These are phyloP conservation scores for Drosophila busckii DNA, from an alignment of 1,140 invertebrate genomes.

Conservation along the genomic window DNA sequence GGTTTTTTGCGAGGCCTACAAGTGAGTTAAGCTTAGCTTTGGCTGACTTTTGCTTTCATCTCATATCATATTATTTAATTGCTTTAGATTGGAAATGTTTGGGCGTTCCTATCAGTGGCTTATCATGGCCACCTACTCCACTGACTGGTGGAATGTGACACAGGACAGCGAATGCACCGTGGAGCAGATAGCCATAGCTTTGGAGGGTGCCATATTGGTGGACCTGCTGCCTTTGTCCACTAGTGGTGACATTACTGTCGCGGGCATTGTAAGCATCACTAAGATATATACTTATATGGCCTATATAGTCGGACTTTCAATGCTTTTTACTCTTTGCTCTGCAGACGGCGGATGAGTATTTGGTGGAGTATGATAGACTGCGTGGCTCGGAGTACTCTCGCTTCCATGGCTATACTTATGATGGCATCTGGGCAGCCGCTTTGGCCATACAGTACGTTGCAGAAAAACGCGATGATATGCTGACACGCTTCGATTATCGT, in stretches of 20 bases:
- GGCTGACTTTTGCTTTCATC: too few relatives aligned
- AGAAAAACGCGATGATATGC: slow-evolving; percentile 84
- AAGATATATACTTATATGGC: neutral
- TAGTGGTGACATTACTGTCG: slow-evolving; percentile 88
- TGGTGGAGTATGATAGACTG: slow-evolving; percentile 88
- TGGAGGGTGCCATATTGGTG: slow-evolving; percentile 95
- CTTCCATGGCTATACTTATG: slow-evolving; percentile 98
- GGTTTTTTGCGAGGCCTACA: slow-evolving; percentile 96
- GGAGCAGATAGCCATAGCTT: slow-evolving; percentile 87
- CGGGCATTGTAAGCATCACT: slow-evolving; percentile 89
- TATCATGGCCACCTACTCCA: slow-evolving; percentile 92
- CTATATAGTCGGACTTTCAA: neutral
- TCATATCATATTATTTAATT: neutral
- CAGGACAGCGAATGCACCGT: slow-evolving; percentile 84
- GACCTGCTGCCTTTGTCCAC: slow-evolving; percentile 82
- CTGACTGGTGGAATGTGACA: slow-evolving; percentile 87
- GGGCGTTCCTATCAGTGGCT: slow-evolving; percentile 98
- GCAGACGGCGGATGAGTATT: slow-evolving; percentile 94
- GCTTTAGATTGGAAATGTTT: slow-evolving; percentile 87
- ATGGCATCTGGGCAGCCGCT: slow-evolving; percentile 97
- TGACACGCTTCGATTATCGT: slow-evolving; percentile 87
- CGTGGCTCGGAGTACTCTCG: slow-evolving; percentile 91
- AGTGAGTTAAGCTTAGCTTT: slow-evolving; percentile 76
- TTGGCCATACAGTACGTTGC: slow-evolving; percentile 93
- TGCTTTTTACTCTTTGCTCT: slow-evolving; percentile 12